Evolutionary conservation across 2,888 invertebrate genomes (phyloP).

Genomic region (Ferdinandea cuprea): DNA sequence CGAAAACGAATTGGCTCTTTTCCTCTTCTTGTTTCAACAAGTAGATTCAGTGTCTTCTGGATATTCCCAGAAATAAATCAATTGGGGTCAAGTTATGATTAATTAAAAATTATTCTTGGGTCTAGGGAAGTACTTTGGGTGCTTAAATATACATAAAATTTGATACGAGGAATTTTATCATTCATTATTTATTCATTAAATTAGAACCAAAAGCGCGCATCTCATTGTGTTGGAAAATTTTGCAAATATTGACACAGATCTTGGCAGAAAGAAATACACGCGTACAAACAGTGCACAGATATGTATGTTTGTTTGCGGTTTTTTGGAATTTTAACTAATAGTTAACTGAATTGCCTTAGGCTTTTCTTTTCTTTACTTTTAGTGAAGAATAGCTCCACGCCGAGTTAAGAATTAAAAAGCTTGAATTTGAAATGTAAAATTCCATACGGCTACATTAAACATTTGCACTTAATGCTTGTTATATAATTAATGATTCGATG

Average conservation of each 20-base stretch:
- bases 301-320: constrained; percentile 7
- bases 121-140: neutral
- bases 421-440: no score
- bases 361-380: neutral
- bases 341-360: constrained; percentile 20
- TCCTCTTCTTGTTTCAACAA: no score
- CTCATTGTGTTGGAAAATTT: neutral
- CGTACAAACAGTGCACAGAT: neutral
- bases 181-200: constrained; percentile 22
- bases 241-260: constrained; percentile 46
- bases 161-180: neutral
- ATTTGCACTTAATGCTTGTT: no score
- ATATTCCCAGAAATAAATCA: constrained; percentile 18
- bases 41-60: no score
- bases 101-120: constrained; percentile 22
- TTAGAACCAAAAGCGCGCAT: constrained; percentile 31
- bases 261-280: constrained; percentile 5
- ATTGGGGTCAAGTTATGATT: constrained; percentile 27
- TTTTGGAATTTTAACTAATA: constrained; percentile 14
- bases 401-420: no score
- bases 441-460: no score
- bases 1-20: no score
- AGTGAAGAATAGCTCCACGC: no score
- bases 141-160: neutral
- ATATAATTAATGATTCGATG: no score